Percentiles rank a stretch among this genome's conserved stretches.
Evolutionary conservation across 1,140 invertebrate species (phyloP).

Genomic region (Diachasmimorpha longicaudata): DNA sequence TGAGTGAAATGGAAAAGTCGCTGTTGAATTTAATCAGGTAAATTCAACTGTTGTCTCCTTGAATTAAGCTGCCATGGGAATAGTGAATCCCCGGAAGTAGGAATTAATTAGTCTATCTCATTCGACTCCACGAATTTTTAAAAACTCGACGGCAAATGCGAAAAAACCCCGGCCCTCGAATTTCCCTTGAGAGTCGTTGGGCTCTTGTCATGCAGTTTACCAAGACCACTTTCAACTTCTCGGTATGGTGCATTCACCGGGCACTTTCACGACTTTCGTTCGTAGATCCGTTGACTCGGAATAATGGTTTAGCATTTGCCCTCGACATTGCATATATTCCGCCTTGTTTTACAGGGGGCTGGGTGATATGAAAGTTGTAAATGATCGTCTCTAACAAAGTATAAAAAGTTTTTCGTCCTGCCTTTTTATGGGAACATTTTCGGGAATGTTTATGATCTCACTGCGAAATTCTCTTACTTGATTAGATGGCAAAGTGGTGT

Average conservation of each 20-base stretch:
- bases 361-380: background rate
- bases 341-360: background rate
- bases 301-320: conserved; percentile 22
- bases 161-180: background rate
- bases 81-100: background rate
- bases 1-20: conserved; percentile 76
- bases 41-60: conserved; percentile 28
- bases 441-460: background rate
- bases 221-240: conserved; percentile 24
- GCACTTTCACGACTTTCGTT: conserved; percentile 49
- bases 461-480: background rate
- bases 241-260: conserved; percentile 18
- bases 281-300: conserved; percentile 2
- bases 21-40: conserved; percentile 76
- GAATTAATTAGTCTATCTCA: background rate
- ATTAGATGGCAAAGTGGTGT: background rate
- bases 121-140: background rate
- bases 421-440: background rate
- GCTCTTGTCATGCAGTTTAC: conserved; percentile 7
- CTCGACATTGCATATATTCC: background rate
- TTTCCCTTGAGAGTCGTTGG: conserved; percentile 11
- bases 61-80: background rate
- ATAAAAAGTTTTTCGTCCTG: background rate
- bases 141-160: background rate
- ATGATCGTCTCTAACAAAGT: background rate